phyloP scores from a whole-genome alignment of 2,113 vertebrate species.

The Callipepla squamata region DNA sequence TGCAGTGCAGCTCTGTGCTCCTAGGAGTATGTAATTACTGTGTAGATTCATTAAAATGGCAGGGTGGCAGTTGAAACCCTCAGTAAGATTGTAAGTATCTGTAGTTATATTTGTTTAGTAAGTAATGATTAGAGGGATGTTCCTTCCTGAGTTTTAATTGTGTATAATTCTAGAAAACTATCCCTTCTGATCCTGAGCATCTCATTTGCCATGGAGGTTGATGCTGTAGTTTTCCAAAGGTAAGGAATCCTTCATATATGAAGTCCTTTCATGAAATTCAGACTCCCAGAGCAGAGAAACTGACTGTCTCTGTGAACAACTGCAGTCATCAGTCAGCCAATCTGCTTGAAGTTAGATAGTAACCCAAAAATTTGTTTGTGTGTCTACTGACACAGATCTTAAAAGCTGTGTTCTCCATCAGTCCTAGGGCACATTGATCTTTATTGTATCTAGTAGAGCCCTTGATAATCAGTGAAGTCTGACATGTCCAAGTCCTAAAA shows the following conservation, averaged over 20 bases:
- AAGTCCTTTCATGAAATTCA: background rate
- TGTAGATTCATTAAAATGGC: background rate
- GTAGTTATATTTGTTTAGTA: background rate
- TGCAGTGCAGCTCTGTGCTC: background rate
- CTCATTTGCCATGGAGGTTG: background rate
- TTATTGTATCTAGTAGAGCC: background rate
- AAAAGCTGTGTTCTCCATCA: background rate
- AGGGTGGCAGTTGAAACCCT: background rate
- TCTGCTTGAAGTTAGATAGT: background rate
- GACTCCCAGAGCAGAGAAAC: background rate
- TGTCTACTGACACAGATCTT: background rate
- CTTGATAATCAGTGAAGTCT: background rate
- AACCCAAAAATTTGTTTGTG: background rate
- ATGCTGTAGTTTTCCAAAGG: background rate
- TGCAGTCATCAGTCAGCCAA: background rate
- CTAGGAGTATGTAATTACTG: background rate
- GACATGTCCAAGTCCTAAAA: background rate
- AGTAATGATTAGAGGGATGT: background rate
- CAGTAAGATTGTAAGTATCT: background rate
- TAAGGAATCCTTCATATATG: background rate
- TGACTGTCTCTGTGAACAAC: background rate
- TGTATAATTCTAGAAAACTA: background rate
- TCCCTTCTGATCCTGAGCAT: background rate
- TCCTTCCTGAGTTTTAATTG: background rate
- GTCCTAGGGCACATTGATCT: background rate